These are phyloP conservation scores for Salticus scenicus DNA, from an alignment of 2,888 invertebrate species.

Conservation along the genomic window DNA sequence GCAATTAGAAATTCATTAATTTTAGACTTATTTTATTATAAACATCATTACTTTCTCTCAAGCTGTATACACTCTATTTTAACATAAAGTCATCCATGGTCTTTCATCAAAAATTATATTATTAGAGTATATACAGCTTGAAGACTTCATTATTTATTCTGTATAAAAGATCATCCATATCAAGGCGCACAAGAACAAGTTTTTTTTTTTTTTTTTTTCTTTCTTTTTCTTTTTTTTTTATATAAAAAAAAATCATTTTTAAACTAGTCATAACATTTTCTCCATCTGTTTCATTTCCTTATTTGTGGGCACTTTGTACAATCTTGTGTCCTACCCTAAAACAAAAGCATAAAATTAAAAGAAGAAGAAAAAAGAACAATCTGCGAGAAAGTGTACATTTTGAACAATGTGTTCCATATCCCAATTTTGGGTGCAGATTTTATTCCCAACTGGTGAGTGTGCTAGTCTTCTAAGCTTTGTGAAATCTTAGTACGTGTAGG, in stretches of 20 bases:
- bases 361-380: constrained; percentile 8
- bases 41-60: neutral
- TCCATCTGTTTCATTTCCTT: constrained; percentile 51
- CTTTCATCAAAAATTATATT: constrained; percentile 8
- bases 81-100: neutral
- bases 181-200: constrained; percentile 29
- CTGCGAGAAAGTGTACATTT: constrained; percentile 50
- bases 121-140: neutral
- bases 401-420: constrained; percentile 63
- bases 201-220: too few relatives aligned
- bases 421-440: constrained; percentile 49
- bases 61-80: neutral
- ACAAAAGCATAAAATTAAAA: neutral
- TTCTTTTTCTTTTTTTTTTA: neutral
- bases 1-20: neutral
- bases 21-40: neutral
- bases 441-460: constrained; percentile 66
- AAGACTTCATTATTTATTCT: neutral
- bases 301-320: constrained; percentile 45
- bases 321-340: neutral
- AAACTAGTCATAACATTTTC: constrained; percentile 5
- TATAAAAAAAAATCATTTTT: neutral
- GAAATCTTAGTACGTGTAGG: constrained; percentile 62
- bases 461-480: constrained; percentile 69
- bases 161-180: neutral